Base-by-base conservation (phyloP, 2,797 vertebrate species). In the Argentina silus region DNA sequence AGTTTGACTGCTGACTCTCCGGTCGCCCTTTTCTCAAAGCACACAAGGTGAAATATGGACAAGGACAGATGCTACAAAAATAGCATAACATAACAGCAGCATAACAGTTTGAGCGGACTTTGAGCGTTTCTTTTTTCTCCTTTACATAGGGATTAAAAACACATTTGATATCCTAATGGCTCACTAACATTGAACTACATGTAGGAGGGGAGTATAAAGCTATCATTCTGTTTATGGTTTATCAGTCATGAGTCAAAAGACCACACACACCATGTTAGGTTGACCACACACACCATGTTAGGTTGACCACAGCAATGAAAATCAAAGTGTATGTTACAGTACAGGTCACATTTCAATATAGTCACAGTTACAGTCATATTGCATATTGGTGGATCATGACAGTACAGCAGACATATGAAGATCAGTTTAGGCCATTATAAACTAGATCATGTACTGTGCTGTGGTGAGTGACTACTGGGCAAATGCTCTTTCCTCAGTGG, bases 251-350 rank as follows among this genome's bases (percentile, higher is more conserved):
- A 68, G 65, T 21, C 42, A 78, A 75, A 60, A 68, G 74, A 81
- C 78, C 77, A 80, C 82, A 88, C 82, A 79, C 19, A 82, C 53
- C 67, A 6, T 0, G 10, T 60, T 60, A 36, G 78, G 69, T 61
- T 15, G 79, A 73, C 73, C 57, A 63, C 67, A 80, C 82, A 79
- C 19, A 82, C 53, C 67, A 6, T 0, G 10, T 60, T 60, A 36
- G 78, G 69, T 61, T 15, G 79, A 73, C 73, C 57, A 63, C 67
- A 80, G 74, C n/a, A 44, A 44, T 64, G 69, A 70, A 5, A 69
- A 69, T 53, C 4, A 36, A 36, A 36, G n/a, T n/a, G n/a, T 4
- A 36, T 36, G 27, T 36, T 36, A 36, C 1, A 36, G 27, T 36
- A 36, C 27, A 36, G 27, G 27, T 36, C 27, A 36, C 27, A 36